Conservation (phyloP, 2,888 invertebrate species). For the Rhyacophila evoluta region DNA sequence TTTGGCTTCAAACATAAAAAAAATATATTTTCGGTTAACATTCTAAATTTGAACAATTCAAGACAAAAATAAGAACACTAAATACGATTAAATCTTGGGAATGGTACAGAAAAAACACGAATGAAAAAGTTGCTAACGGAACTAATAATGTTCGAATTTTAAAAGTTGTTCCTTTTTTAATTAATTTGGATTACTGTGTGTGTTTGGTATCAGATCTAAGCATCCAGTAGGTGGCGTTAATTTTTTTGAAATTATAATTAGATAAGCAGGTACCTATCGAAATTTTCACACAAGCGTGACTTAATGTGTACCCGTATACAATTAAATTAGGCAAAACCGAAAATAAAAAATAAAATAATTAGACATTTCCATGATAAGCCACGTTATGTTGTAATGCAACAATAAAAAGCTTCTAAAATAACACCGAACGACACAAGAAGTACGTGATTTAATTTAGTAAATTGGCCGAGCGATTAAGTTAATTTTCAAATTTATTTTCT, state of each 20-base stretch:
- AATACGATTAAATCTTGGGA: no score
- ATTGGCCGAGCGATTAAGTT: constrained; percentile 39
- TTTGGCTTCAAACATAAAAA: not conserved
- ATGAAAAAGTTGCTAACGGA: no score
- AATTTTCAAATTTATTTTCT: constrained; percentile 38
- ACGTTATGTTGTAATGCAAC: not conserved
- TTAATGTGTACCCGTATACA: not conserved
- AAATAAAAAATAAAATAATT: not conserved
- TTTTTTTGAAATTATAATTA: no score
- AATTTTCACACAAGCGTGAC: not conserved
- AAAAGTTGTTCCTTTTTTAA: no score
- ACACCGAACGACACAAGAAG: constrained; percentile 1
- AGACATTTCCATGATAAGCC: not conserved
- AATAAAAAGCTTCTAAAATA: constrained; percentile 1
- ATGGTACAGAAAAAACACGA: no score
- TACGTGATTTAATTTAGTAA: constrained; percentile 39
- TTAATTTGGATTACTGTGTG: no score
- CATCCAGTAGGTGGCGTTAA: no score
- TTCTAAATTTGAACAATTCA: not conserved
- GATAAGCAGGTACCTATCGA: not conserved
- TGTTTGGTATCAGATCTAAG: no score
- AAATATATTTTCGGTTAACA: not conserved
- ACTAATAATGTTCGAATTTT: no score
- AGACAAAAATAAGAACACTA: not conserved
- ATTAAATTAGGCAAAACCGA: not conserved